Conservation (phyloP, 2,888 invertebrate species). For the Mythimna pallens region DNA sequence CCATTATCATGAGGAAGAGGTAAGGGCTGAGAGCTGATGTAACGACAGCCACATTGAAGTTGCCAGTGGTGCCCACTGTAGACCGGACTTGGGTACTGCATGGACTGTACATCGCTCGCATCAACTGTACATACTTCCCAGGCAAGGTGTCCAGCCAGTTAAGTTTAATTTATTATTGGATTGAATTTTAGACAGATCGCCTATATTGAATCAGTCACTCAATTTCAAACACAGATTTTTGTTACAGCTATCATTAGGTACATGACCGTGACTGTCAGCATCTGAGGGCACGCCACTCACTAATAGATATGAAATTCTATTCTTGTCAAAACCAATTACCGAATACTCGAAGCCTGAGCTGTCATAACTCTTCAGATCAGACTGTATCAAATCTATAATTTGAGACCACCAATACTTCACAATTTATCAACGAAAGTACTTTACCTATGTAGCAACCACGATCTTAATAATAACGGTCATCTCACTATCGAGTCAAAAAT, state of each 20-base stretch:
- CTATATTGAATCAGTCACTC: not conserved
- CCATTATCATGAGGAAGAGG: no score
- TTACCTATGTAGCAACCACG: slow-evolving; percentile 9
- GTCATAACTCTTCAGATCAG: slow-evolving; percentile 14
- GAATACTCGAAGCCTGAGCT: slow-evolving; percentile 3
- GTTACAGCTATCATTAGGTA: not conserved
- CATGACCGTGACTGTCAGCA: not conserved
- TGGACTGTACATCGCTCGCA: no score
- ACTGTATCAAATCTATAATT: slow-evolving; percentile 43
- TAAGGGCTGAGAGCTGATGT: no score
- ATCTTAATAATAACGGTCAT: slow-evolving; percentile 14
- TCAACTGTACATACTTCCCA: no score
- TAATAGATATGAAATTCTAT: slow-evolving; percentile 2
- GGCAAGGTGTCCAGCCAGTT: no score
- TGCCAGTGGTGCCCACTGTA: no score
- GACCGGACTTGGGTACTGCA: no score
- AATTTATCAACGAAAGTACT: not conserved
- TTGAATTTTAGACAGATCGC: not conserved
- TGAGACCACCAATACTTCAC: slow-evolving; percentile 7
- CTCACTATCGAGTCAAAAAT: slow-evolving; percentile 57
- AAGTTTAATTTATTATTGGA: no score
- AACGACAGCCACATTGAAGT: no score
- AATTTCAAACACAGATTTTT: not conserved
- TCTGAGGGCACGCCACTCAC: not conserved
- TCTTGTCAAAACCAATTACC: slow-evolving; percentile 17